Evolutionary conservation across 1,140 invertebrate genomes (phyloP).

Genomic region (Leptinotarsa texana): DNA sequence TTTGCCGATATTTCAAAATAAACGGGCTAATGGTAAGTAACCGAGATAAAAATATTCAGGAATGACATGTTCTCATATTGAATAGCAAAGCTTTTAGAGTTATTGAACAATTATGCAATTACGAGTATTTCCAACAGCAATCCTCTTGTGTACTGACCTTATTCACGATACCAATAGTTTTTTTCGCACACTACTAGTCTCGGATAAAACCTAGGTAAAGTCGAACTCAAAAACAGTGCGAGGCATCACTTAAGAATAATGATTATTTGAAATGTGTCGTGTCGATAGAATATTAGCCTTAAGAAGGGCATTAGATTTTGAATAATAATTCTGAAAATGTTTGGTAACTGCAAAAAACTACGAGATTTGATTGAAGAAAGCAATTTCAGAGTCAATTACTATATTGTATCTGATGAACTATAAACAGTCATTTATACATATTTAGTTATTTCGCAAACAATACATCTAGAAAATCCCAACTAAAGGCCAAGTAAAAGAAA

Average conservation of each 20-base stretch:
- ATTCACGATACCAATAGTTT: constrained; percentile 22
- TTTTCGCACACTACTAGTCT: constrained; percentile 29
- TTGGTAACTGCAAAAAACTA: not conserved
- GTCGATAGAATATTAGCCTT: not conserved
- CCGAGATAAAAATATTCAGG: too few relatives aligned
- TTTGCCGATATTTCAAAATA: too few relatives aligned
- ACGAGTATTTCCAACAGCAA: not conserved
- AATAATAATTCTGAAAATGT: not conserved
- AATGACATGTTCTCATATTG: too few relatives aligned
- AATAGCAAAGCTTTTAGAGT: too few relatives aligned
- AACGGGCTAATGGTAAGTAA: too few relatives aligned
- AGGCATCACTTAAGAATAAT: constrained; percentile 30
- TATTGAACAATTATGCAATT: too few relatives aligned
- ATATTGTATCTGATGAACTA: too few relatives aligned
- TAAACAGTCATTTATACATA: too few relatives aligned
- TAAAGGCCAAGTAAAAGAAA: too few relatives aligned
- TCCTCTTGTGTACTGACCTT: constrained; percentile 3
- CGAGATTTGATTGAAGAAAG: not conserved
- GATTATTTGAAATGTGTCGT: constrained; percentile 20
- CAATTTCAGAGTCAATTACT: too few relatives aligned
- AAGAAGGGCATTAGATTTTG: not conserved
- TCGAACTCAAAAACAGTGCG: constrained; percentile 47
- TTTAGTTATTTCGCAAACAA: too few relatives aligned
- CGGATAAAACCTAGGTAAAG: constrained; percentile 49
- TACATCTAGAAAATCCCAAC: too few relatives aligned